phyloP scores from a whole-genome alignment of 2,797 vertebrate genomes.

The Bradypodion pumilum region DNA sequence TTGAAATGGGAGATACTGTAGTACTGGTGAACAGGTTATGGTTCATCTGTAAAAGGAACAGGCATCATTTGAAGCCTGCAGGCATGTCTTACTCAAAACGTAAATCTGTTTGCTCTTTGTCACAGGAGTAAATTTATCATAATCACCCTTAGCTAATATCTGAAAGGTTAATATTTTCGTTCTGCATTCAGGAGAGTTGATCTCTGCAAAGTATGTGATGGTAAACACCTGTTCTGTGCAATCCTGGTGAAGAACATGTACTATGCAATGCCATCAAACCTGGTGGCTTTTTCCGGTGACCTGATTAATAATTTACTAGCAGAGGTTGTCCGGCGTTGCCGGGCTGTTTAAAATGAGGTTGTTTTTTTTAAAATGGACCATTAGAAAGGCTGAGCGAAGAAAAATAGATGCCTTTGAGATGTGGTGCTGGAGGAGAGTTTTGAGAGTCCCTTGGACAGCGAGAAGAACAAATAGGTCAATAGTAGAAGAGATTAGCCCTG shows the following conservation, averaged over 20 bases:
- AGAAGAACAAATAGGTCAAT: too few species aligned
- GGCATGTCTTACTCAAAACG: slow-evolving; percentile 39
- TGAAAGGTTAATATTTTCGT: slow-evolving; percentile 38
- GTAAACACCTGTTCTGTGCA: slow-evolving; percentile 1
- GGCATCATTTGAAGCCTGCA: not conserved
- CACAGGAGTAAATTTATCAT: slow-evolving; percentile 50
- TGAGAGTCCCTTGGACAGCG: too few species aligned
- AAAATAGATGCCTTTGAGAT: too few species aligned
- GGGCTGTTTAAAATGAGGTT: too few species aligned
- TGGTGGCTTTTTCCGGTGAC: not conserved
- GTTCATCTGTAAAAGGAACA: not conserved
- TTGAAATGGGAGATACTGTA: slow-evolving; percentile 1
- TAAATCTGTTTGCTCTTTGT: slow-evolving; percentile 45
- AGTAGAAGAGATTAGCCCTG: too few species aligned
- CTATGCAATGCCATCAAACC: not conserved
- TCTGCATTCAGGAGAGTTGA: slow-evolving; percentile 28
- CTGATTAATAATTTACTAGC: not conserved
- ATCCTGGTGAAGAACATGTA: not conserved
- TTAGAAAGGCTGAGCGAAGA: too few species aligned
- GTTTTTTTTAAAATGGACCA: too few species aligned
- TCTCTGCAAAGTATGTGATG: slow-evolving; percentile 31
- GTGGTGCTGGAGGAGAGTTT: too few species aligned
- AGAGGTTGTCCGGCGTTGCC: too few species aligned
- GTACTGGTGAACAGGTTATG: not conserved
- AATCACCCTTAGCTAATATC: slow-evolving; percentile 40